Percentiles rank a stretch among this genome's conserved stretches.
These are phyloP conservation scores for Cephus pygmeus DNA, from an alignment of 2,888 invertebrate species.

Conservation along the genomic window DNA sequence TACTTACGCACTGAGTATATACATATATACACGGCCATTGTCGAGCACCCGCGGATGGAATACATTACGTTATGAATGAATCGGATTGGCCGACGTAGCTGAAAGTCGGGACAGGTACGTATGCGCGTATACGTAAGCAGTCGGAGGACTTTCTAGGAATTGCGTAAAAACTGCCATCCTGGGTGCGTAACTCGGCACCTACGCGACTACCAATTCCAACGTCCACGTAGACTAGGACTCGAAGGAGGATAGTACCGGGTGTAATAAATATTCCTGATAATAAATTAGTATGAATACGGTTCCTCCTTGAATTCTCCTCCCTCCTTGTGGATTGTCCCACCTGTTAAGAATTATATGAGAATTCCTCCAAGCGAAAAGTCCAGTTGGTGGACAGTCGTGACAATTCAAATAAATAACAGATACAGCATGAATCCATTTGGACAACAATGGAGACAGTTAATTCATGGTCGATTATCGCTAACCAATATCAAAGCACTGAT, in stretches of 20 bases:
- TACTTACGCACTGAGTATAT: background rate
- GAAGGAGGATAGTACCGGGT: background rate
- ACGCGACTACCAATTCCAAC: background rate
- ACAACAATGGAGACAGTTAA: background rate
- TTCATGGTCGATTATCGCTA: background rate
- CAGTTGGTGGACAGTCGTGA: background rate
- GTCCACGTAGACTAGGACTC: background rate
- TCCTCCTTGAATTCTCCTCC: background rate
- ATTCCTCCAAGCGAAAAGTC: background rate
- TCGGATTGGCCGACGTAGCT: slow-evolving; percentile 4
- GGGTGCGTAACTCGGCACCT: background rate
- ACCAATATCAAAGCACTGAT: background rate
- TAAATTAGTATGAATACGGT: background rate
- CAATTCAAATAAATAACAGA: background rate
- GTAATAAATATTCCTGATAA: background rate
- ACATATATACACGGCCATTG: slow-evolving; percentile 14
- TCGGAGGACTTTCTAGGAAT: background rate
- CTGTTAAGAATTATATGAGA: background rate
- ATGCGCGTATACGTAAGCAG: background rate
- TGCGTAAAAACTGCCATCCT: background rate
- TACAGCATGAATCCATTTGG: background rate
- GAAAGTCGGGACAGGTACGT: slow-evolving; percentile 2
- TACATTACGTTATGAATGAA: slow-evolving; percentile 28
- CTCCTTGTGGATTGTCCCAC: background rate
- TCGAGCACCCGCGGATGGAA: slow-evolving; percentile 15